Evolutionary conservation across 2,888 invertebrate genomes (phyloP).

Genomic region (Ptilodon capucinus): DNA sequence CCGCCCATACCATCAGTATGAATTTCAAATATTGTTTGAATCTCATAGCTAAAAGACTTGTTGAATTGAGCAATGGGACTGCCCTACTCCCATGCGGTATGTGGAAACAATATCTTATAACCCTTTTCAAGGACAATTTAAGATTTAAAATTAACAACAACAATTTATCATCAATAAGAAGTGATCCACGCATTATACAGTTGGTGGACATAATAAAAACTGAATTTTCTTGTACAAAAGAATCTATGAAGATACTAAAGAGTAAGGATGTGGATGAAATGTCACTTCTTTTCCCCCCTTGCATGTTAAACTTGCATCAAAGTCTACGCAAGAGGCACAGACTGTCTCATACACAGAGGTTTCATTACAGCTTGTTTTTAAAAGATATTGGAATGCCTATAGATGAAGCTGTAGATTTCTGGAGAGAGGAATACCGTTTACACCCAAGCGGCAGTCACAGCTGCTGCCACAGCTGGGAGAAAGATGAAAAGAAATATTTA

Average conservation of each 20-base stretch:
- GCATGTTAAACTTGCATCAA: conserved; percentile 85
- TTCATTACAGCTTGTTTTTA: conserved; percentile 86
- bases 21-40: conserved; percentile 80
- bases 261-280: conserved; percentile 67
- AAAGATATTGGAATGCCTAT: conserved; percentile 88
- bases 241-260: conserved; percentile 31
- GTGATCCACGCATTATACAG: conserved; percentile 62
- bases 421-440: conserved; percentile 85
- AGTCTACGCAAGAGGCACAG: conserved; percentile 82
- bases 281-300: conserved; percentile 81
- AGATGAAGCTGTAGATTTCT: conserved; percentile 84
- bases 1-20: conserved; percentile 59
- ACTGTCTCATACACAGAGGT: conserved; percentile 84
- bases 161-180: conserved; percentile 44
- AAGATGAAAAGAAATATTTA: conserved; percentile 83
- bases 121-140: conserved; percentile 74
- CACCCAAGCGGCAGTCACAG: conserved; percentile 63
- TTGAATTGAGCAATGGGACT: conserved; percentile 76
- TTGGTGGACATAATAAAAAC: conserved; percentile 49
- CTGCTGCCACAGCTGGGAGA: conserved; percentile 85
- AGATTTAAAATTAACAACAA: conserved; percentile 50
- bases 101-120: conserved; percentile 77
- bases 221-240: conserved; percentile 34
- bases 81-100: conserved; percentile 79
- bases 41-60: conserved; percentile 77